Percentiles rank a stretch among this genome's conserved stretches.
Evolutionary conservation across 1,140 invertebrate species (phyloP).

Genomic region (Acromyrmex charruanus): DNA sequence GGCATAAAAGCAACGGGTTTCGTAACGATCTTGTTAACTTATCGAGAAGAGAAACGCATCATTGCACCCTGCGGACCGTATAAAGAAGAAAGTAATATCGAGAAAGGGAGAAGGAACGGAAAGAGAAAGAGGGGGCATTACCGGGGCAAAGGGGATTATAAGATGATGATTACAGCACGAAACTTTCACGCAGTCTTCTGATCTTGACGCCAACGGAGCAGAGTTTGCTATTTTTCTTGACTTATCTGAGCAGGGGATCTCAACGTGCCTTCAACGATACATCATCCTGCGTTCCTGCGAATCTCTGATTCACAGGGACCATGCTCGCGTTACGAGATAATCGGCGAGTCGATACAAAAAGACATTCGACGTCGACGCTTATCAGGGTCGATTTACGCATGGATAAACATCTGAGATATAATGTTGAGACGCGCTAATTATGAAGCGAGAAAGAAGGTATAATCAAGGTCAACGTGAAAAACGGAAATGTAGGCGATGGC

Average conservation of each 20-base stretch:
- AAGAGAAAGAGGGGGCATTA: no score
- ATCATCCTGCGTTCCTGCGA: neutral
- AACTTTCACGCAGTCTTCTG: conserved; percentile 67
- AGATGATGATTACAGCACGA: neutral
- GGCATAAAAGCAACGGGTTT: neutral
- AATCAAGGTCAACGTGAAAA: neutral
- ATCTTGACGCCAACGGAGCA: conserved; percentile 23
- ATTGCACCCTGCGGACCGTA: conserved; percentile 6
- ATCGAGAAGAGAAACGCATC: conserved; percentile 36
- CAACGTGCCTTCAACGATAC: neutral
- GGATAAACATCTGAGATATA: conserved; percentile 6
- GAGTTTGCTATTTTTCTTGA: conserved; percentile 46
- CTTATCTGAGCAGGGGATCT: neutral
- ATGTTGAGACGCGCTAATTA: conserved; percentile 19
- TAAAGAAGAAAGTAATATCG: conserved; percentile 46
- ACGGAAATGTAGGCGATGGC: conserved; percentile 6
- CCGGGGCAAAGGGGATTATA: conserved; percentile 20
- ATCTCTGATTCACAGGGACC: neutral
- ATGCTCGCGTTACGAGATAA: conserved; percentile 12
- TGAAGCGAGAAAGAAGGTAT: neutral
- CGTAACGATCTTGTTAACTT: neutral
- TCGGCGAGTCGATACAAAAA: neutral
- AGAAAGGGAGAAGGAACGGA: conserved; percentile 17
- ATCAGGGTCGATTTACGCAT: conserved; percentile 36
- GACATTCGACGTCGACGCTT: neutral